Evolutionary conservation across 2,113 vertebrate species (phyloP).

Genomic region (Brachionichthys hirsutus): DNA sequence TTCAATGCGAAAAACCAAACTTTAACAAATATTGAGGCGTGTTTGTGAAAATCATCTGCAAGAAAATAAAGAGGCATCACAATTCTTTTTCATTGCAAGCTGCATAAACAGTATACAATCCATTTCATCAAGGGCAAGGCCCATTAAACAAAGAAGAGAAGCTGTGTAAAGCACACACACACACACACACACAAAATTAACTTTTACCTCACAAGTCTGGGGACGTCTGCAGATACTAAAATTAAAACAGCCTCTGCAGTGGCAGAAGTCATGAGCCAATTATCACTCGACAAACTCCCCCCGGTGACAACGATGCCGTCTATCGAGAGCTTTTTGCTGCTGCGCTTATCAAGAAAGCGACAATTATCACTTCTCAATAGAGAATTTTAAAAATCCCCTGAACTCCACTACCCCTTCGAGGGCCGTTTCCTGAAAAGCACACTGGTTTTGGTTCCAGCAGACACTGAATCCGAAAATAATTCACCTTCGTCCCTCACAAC

Average conservation of each 20-base stretch:
- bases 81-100: conserved; percentile 36
- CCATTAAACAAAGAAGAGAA: conserved; percentile 19
- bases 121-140: conserved; percentile 14
- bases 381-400: conserved; percentile 24
- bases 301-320: conserved; percentile 34
- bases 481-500: too few relatives aligned
- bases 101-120: conserved; percentile 16
- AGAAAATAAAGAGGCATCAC: conserved; percentile 16
- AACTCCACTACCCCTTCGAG: conserved; percentile 5
- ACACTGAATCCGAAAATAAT: too few relatives aligned
- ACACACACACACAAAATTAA: conserved; percentile 23
- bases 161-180: conserved; percentile 8
- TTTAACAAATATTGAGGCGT: neutral
- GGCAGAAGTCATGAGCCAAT: conserved; percentile 49
- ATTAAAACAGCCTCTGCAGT: conserved; percentile 35
- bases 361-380: conserved; percentile 35
- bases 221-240: conserved; percentile 34
- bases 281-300: conserved; percentile 39
- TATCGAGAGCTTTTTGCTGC: conserved; percentile 40
- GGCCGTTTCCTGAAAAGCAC: too few relatives aligned
- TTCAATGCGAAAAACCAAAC: neutral
- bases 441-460: too few relatives aligned
- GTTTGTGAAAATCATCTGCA: conserved; percentile 8
- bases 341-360: conserved; percentile 34
- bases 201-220: conserved; percentile 31